Evolutionary conservation across 2,888 invertebrate genomes (phyloP), one percentile per base, ranked within the genome.

Genomic region (Siphlonurus alternatus): DNA sequence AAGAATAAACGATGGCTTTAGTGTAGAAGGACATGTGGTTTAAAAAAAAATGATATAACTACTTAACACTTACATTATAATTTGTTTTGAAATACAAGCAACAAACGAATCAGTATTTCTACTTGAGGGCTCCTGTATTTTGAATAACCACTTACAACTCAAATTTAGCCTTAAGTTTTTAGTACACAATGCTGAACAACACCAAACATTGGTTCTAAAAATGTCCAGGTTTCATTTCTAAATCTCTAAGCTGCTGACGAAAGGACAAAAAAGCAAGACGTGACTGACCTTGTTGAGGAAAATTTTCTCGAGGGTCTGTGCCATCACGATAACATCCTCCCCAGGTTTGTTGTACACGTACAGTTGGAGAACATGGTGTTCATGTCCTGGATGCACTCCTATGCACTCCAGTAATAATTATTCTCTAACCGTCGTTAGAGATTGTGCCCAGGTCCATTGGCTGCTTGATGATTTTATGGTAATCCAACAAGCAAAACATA

Each of bases 371-470:
- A 99, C 93, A 99, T 93, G 25, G 89, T 91, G 76, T 95, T 93
- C 79, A 97, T 93, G 76, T 98, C 98, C 75, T 94, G 88, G 70
- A 98, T 90, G 76, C 96, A 95, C 79, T 99, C 96, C 78, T 89
- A 88, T 66, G 94, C 92, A 69, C 90, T 88, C 83, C 88, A 90
- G 75, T 99, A 99, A 74, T 93, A 97, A 73, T 89, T 90, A 75
- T 93, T 92, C 77, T 97, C 96, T 70, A 98, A 80, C 61, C 97
- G 85, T 75, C 93, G 94, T 78, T 94, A 95, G n/a, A n/a, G 69
- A 99, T 92, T 67, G 97, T 96, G 66, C 93, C 94, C 77, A 99
- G 81, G 79, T 98, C 98, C 98, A 98, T 98, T 63, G 98, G 97
- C 73, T 89, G 87, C 75, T 90, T 93, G 71, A 99, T 97, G 70